A percentile compares a stretch with the other conserved stretches of the same genome.
phyloP scores from a whole-genome alignment of 2,888 invertebrate species.

The Ctenicera cuprea region DNA sequence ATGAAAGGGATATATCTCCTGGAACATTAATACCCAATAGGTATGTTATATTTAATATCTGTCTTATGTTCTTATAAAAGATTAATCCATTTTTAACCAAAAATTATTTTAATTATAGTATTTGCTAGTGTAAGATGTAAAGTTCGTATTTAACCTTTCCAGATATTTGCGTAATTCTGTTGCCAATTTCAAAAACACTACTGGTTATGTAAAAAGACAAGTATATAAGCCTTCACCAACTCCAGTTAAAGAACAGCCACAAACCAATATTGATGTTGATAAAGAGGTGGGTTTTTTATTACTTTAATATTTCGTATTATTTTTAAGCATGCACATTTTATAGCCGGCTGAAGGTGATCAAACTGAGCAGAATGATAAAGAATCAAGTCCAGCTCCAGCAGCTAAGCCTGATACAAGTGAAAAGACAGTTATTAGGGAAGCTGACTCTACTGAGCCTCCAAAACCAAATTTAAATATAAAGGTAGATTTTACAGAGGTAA shows the following conservation, averaged over 20 bases:
- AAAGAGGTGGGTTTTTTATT: conserved; percentile 37
- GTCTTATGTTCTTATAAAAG: too few species aligned
- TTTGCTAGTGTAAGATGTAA: too few species aligned
- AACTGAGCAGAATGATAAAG: conserved; percentile 26
- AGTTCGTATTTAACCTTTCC: conserved; percentile 59
- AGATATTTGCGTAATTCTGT: conserved; percentile 92
- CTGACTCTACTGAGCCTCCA: conserved; percentile 70
- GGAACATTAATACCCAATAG: conserved; percentile 93
- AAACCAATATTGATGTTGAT: conserved; percentile 29
- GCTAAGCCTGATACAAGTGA: conserved; percentile 61
- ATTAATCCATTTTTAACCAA: too few species aligned
- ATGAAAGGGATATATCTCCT: conserved; percentile 94
- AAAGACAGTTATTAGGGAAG: conserved; percentile 71
- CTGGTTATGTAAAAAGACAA: conserved; percentile 85
- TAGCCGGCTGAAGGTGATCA: neutral
- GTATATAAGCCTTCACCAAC: conserved; percentile 62
- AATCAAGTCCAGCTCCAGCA: conserved; percentile 32
- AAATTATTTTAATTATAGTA: neutral
- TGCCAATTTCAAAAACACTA: conserved; percentile 92
- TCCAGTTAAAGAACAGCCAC: conserved; percentile 45
- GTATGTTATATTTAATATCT: conserved; percentile 50
- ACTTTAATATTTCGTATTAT: neutral
- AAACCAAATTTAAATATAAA: conserved; percentile 56
- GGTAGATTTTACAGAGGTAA: conserved; percentile 41
- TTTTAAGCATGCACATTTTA: conserved; percentile 6